These are phyloP conservation scores for Drosophila azteca DNA, from an alignment of 1,140 invertebrate species.

Conservation along the genomic window DNA sequence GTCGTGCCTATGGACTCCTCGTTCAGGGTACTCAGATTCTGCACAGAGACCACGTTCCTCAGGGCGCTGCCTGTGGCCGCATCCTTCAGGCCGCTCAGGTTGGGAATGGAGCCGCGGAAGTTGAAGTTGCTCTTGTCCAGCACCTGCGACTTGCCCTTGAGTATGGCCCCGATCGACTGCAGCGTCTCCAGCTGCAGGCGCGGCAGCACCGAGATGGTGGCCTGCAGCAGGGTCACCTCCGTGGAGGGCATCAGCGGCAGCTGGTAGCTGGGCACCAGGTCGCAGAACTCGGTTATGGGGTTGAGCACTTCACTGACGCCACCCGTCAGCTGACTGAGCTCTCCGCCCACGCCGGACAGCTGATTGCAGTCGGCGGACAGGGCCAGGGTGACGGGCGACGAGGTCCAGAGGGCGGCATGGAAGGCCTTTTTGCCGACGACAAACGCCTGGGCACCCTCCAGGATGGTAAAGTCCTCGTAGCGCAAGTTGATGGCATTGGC, in stretches of 20 bases:
- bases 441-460: conserved; percentile 85
- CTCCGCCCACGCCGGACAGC: conserved; percentile 82
- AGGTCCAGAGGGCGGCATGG: conserved; percentile 88
- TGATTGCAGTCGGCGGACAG: conserved; percentile 87
- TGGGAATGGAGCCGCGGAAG: conserved; percentile 79
- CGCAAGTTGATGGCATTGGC: conserved; percentile 89
- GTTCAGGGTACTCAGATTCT: conserved; percentile 76
- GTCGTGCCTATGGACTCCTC: conserved; percentile 56
- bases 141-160: conserved; percentile 84
- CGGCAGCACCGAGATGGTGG: conserved; percentile 89
- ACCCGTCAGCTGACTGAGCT: conserved; percentile 83
- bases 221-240: conserved; percentile 86
- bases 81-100: conserved; percentile 67
- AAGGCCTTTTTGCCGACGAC: conserved; percentile 89
- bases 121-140: conserved; percentile 82
- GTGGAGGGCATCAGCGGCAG: conserved; percentile 83
- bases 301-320: conserved; percentile 85
- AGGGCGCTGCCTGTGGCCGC: conserved; percentile 41
- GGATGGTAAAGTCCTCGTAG: conserved; percentile 88
- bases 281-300: conserved; percentile 91
- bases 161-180: conserved; percentile 86
- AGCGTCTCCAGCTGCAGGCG: conserved; percentile 89
- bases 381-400: conserved; percentile 88
- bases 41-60: conserved; percentile 78
- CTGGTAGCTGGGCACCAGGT: conserved; percentile 88